These are phyloP conservation scores for Poecilus cupreus DNA, from an alignment of 2,888 invertebrate genomes.

Conservation along the genomic window DNA sequence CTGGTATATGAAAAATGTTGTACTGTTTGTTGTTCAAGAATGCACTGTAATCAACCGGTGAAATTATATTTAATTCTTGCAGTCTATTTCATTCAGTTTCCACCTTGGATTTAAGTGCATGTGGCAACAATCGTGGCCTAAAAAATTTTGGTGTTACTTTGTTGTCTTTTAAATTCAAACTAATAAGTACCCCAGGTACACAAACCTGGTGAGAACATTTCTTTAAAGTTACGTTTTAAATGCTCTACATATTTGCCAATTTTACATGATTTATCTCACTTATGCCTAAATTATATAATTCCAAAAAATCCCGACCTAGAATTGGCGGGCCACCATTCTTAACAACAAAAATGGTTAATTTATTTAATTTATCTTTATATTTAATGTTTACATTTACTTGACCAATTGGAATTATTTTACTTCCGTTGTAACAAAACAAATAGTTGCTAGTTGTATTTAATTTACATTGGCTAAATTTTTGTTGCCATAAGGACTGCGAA, in stretches of 20 bases:
- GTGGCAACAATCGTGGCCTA: too few relatives aligned
- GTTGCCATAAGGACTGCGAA: too few relatives aligned
- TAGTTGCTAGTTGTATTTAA: background rate
- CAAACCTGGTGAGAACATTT: background rate
- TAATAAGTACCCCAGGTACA: background rate
- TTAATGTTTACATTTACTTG: background rate
- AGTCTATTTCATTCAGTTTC: conserved; percentile 64
- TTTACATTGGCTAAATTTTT: background rate
- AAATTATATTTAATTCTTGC: conserved; percentile 42
- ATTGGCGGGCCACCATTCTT: too few relatives aligned
- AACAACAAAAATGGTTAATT: background rate
- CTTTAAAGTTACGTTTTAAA: background rate
- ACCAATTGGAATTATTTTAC: background rate
- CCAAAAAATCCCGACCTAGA: background rate
- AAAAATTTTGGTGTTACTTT: conserved; percentile 52
- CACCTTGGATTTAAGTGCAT: too few relatives aligned
- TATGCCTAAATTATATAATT: background rate
- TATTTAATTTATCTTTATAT: background rate
- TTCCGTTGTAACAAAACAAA: background rate
- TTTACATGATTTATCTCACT: background rate
- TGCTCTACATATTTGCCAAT: background rate
- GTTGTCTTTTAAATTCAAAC: background rate
- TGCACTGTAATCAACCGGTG: background rate
- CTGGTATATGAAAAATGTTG: too few relatives aligned
- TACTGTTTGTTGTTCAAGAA: too few relatives aligned